These are phyloP conservation scores for Enteromius viviparus DNA, from an alignment of 2,797 vertebrate species.

Conservation along the genomic window DNA sequence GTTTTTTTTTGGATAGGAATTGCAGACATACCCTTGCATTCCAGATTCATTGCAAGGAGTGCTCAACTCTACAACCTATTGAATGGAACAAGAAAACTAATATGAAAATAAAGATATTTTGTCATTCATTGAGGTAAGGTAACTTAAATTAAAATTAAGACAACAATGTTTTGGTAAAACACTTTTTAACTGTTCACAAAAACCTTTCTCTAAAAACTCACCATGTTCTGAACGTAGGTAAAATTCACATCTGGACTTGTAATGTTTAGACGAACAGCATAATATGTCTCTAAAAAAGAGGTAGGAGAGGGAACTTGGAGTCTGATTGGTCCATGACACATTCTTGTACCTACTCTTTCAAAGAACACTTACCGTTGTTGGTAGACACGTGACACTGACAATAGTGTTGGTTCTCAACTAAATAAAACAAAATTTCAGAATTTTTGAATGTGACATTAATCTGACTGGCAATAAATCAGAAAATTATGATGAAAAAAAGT, in stretches of 20 bases:
- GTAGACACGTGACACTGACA: constrained; percentile 66
- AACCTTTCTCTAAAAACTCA: constrained; percentile 52
- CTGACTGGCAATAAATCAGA: background rate
- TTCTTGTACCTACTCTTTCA: background rate
- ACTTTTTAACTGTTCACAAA: background rate
- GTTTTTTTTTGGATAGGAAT: background rate
- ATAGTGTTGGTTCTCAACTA: constrained; percentile 49
- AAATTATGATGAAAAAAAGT: background rate
- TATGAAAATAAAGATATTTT: background rate
- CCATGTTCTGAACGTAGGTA: constrained; percentile 43
- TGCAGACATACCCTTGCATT: constrained; percentile 1
- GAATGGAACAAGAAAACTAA: background rate
- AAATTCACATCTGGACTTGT: constrained; percentile 9
- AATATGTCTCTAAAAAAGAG: constrained; percentile 67
- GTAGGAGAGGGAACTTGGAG: background rate
- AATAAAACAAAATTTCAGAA: background rate
- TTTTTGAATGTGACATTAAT: background rate
- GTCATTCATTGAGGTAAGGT: background rate
- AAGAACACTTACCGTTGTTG: constrained; percentile 59
- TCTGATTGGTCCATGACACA: background rate
- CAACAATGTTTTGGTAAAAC: background rate
- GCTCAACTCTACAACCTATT: constrained; percentile 41
- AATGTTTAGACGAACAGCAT: constrained; percentile 62
- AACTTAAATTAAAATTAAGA: background rate
- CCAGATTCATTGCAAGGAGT: background rate